A percentile compares a stretch with the other conserved stretches of the same genome.
phyloP scores from a whole-genome alignment of 2,888 invertebrate genomes.

The Palloptera scutellata region DNA sequence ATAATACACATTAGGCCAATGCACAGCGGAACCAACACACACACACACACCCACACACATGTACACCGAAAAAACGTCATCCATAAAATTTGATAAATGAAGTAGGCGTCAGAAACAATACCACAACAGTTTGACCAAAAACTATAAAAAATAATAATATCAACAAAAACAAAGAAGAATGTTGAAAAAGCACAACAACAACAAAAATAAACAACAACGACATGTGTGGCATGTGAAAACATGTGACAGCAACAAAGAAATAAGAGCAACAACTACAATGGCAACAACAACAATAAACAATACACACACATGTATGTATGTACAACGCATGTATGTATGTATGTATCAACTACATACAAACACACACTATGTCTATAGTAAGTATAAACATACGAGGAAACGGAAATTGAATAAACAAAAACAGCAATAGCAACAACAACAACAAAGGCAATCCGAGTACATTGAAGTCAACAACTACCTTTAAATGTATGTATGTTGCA shows the following conservation, averaged over 20 bases:
- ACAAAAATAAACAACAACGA: no score
- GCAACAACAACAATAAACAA: not conserved
- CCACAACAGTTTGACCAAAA: conserved; percentile 31
- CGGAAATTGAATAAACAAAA: not conserved
- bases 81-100: conserved; percentile 36
- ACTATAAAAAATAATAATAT: not conserved
- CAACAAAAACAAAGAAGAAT: no score
- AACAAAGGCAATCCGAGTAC: not conserved
- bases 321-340: no score
- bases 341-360: no score
- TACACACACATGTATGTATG: no score
- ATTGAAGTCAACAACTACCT: not conserved
- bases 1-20: no score
- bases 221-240: not conserved
- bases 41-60: no score
- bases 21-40: no score
- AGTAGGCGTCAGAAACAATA: conserved; percentile 35
- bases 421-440: not conserved
- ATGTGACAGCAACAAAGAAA: not conserved
- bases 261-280: not conserved
- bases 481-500: no score
- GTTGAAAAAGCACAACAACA: no score
- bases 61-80: not conserved
- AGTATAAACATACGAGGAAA: no score
- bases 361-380: no score